A percentile compares a stretch with the other conserved stretches of the same genome.
Evolutionary conservation across 2,888 invertebrate genomes (phyloP).

Genomic region (Heliconius charithonia): DNA sequence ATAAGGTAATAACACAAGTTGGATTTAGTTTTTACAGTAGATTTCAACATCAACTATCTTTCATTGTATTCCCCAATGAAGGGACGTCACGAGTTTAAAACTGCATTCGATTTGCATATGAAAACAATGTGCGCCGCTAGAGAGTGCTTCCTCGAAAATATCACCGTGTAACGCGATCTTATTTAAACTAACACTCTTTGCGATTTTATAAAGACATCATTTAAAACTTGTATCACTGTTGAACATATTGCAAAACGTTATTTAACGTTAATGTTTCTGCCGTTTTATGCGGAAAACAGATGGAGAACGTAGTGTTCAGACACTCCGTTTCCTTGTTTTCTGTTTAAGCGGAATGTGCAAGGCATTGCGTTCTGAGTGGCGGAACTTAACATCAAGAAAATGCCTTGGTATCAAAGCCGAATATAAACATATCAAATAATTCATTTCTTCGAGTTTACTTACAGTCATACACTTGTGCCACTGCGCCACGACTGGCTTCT

Average conservation of each 20-base stretch:
- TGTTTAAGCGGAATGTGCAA: too few species aligned
- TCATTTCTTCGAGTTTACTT: too few species aligned
- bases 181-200: conserved; percentile 71
- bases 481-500: not conserved
- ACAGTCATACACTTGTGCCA: too few species aligned
- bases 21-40: not conserved
- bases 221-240: conserved; percentile 46
- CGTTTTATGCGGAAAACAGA: too few species aligned
- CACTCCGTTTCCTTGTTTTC: too few species aligned
- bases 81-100: conserved; percentile 39
- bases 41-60: conserved; percentile 37
- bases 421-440: too few species aligned
- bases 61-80: conserved; percentile 30
- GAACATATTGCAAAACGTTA: conserved; percentile 41
- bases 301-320: too few species aligned
- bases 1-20: not conserved
- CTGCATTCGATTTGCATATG: conserved; percentile 45
- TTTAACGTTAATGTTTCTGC: conserved; percentile 22
- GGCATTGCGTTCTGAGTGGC: too few species aligned
- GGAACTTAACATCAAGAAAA: too few species aligned
- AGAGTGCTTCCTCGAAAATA: conserved; percentile 59
- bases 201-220: conserved; percentile 58
- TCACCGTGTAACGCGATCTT: conserved; percentile 58
- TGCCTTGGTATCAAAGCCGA: too few species aligned
- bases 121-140: conserved; percentile 46